Evolutionary conservation across 2,888 invertebrate species (phyloP), one percentile per base, ranked within the genome.

Genomic region (Myopa tessellatipennis): DNA sequence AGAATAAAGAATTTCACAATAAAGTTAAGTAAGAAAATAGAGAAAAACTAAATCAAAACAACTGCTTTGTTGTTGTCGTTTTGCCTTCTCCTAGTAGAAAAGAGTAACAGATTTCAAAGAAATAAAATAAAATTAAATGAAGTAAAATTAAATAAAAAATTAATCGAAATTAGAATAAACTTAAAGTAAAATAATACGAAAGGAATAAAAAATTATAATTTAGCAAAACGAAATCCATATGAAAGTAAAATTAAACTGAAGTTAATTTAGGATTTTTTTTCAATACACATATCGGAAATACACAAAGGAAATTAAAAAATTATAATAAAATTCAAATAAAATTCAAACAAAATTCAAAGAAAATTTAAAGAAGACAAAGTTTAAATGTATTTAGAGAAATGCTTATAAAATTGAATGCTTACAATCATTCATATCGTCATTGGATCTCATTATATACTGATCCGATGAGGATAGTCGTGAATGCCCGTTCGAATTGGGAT

Each of bases 351-450:
- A 18, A 8, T 26, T 36, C 50, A 70, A 60, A 45, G 26, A 58
- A 69, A 52, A 18, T n/a, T 36, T 45, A 60, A 60, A 67, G 16
- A 60, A 16, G 60, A 71, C 58, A 50, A 65, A 58, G 18, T 65
- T 63, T 38, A n/a, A 65, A 18, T 80, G 63, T 60, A 79, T 80
- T 83, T 36, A 52, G 74, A 74, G 73, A 78, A 76, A 50, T 36
- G 36, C 60, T 76, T 78, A 63, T 75, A 74, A 79, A 65, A 65
- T 74, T 83, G 86, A 88, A 89, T 90, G 90, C 90, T 90, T 90
- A 90, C 90, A 89, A 90, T 90, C 89, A 89, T 88, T 88, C 87
- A 85, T 89, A 90, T 90, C 90, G 85, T 90, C 90, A 90, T 90
- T 89, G 89, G 90, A 90, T 89, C 90, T 86, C 88, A 89, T 89